These are phyloP conservation scores for Parasteatoda lunata DNA, from an alignment of 2,888 invertebrate genomes.

Conservation along the genomic window DNA sequence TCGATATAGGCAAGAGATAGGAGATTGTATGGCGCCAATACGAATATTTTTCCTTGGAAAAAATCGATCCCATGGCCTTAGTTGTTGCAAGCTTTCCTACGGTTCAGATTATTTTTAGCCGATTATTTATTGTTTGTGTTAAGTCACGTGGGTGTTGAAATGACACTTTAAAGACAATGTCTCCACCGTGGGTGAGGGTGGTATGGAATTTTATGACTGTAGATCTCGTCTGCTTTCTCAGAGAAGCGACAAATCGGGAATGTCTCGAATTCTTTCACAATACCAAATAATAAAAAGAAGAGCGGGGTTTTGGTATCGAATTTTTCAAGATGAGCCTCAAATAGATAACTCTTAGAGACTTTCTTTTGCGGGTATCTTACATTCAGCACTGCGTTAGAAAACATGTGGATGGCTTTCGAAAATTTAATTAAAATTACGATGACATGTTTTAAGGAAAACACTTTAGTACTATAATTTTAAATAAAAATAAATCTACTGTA, in stretches of 20 bases:
- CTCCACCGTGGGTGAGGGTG: not conserved
- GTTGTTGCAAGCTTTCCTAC: not conserved
- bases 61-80: constrained; percentile 49
- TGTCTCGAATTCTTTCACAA: not conserved
- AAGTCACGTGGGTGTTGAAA: constrained; percentile 29
- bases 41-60: constrained; percentile 39
- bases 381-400: too few relatives aligned
- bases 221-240: not conserved
- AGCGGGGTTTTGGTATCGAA: not conserved
- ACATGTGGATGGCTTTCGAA: too few relatives aligned
- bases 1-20: constrained; percentile 54
- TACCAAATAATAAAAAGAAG: not conserved
- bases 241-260: not conserved
- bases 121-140: constrained; percentile 60
- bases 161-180: constrained; percentile 36
- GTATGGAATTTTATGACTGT: not conserved
- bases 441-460: too few relatives aligned
- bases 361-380: too few relatives aligned
- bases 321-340: too few relatives aligned
- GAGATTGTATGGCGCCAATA: constrained; percentile 55
- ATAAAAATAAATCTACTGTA: too few relatives aligned
- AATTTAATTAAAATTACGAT: too few relatives aligned
- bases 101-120: constrained; percentile 49
- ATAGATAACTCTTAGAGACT: too few relatives aligned
- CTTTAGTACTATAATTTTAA: too few relatives aligned